These are phyloP conservation scores for Odontomachus brunneus DNA, from an alignment of 1,140 invertebrate species.

Conservation along the genomic window DNA sequence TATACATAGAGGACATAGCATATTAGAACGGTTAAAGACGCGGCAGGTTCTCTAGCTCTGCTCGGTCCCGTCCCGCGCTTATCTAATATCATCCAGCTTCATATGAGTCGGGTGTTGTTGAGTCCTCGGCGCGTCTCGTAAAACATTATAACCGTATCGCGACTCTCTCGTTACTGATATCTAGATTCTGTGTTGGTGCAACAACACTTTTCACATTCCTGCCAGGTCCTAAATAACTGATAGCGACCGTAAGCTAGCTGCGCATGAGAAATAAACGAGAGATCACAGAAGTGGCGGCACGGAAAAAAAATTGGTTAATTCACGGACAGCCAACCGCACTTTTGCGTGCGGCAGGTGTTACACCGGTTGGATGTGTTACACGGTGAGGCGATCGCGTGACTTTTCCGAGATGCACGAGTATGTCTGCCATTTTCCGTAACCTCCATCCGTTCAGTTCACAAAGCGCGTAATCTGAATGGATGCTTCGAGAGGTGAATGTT, in stretches of 20 bases:
- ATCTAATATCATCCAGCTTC: conserved; percentile 51
- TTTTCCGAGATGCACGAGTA: neutral
- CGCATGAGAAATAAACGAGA: neutral
- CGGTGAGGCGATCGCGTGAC: conserved; percentile 10
- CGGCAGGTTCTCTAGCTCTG: neutral
- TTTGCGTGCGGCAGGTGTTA: conserved; percentile 30
- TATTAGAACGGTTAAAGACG: conserved; percentile 40
- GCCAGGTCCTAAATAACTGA: conserved; percentile 39
- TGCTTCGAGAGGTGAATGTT: neutral
- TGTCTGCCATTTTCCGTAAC: neutral
- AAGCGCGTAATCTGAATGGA: neutral
- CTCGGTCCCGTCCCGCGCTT: conserved; percentile 35
- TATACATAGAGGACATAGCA: neutral
- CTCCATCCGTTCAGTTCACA: neutral
- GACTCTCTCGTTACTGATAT: conserved; percentile 59
- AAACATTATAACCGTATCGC: conserved; percentile 59
- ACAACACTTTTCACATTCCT: too few relatives aligned
- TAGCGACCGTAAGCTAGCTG: neutral
- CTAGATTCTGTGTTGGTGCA: conserved; percentile 13
- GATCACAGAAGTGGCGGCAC: neutral
- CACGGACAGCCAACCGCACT: conserved; percentile 33
- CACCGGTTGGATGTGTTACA: conserved; percentile 25
- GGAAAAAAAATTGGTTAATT: neutral
- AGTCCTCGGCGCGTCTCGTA: conserved; percentile 31
- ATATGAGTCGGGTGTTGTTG: conserved; percentile 7